Evolutionary conservation across 2,888 invertebrate species (phyloP), one percentile per base, ranked within the genome.

Genomic region (Dicyrtomina minuta): DNA sequence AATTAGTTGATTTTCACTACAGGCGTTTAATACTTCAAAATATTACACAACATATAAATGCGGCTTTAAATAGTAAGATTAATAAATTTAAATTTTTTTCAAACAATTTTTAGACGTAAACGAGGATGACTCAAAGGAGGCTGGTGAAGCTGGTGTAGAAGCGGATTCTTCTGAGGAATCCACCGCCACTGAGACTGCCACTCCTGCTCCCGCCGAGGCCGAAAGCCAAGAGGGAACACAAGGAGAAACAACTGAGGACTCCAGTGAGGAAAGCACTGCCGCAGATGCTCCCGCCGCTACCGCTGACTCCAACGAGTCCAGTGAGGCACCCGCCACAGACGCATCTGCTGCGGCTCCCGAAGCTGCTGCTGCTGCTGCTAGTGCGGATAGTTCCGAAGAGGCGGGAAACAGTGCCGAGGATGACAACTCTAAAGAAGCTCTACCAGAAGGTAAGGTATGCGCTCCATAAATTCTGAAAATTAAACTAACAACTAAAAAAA

Each of bases 241-340:
- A 75, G 81, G 79, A 69, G 81, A 81, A 61, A 82, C 79, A 62
- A 80, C 80, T 73, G 82, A 58, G 15, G 58, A 58, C 41, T 3
- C 27, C 2, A 33, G 20, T 17, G 41, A 59, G 33, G 59, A 59
- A 13, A 26, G 17, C 8, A 26, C 15, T 15, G 17, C 17, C 12
- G 26, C 22, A 17, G 27, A 10, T 24, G 43, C 60, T 8, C 59
- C 61, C 26, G 62, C 65, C 46, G 55, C 70, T 75, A 75, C 66
- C 68, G 71, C 72, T 71, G 79, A 56, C 8, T 6, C 10, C 72
- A 64, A 77, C 75, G 59, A 75, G 75, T 49, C 75, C 72, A 51
- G 78, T 76, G 15, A 15, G 51, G 56, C 43, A 26, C 41, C 53
- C 24, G 53, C 67, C 15, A 58, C 20, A 44, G 51, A 46, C 12